Evolutionary conservation across 2,113 vertebrate species (phyloP).

Genomic region (Chamaetylas fuelleborni): DNA sequence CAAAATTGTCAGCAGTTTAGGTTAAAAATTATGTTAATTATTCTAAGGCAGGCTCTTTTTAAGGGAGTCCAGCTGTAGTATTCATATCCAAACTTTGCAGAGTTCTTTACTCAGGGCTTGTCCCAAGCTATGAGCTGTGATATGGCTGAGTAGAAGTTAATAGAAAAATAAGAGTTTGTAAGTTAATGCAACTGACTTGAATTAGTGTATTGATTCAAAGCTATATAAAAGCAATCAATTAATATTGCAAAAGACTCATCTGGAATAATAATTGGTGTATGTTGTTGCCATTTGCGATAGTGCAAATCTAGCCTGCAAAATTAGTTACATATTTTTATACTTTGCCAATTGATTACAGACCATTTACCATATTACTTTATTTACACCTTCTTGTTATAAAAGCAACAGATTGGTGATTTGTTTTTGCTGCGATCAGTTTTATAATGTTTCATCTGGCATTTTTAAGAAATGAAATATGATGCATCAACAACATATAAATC

Average conservation of each 20-base stretch:
- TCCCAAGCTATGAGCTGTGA: neutral
- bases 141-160: neutral
- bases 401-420: neutral
- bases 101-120: neutral
- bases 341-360: neutral
- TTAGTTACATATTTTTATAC: neutral
- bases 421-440: neutral
- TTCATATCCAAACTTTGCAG: neutral
- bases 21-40: neutral
- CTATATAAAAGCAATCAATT: neutral
- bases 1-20: neutral
- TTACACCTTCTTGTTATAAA: neutral
- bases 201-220: neutral
- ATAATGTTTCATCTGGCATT: neutral
- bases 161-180: neutral
- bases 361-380: neutral
- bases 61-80: neutral
- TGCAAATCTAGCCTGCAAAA: neutral
- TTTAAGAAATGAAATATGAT: neutral
- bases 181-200: neutral
- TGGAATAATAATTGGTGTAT: neutral
- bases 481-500: neutral
- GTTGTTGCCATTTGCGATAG: neutral
- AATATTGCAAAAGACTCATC: neutral
- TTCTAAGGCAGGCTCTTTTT: neutral